Percentiles rank a stretch among this genome's conserved stretches.
Conservation (phyloP, 2,113 vertebrate species). For the Egretta garzetta region DNA sequence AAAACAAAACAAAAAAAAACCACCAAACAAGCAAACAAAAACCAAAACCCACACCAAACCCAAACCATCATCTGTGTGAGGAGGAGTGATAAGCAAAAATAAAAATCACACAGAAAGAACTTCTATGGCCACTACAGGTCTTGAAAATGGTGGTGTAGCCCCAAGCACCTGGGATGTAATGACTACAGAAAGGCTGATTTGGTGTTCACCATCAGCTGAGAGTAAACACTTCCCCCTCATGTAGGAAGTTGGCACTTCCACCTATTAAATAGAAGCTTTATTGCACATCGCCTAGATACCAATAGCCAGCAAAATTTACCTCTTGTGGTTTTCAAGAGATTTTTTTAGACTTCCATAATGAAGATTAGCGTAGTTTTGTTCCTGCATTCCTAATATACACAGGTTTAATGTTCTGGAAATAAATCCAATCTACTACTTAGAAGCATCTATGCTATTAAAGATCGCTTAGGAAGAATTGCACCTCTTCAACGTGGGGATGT, state of each 20-base stretch:
- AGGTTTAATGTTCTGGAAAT: background rate
- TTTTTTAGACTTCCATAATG: background rate
- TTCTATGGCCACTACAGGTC: background rate
- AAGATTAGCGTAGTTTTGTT: background rate
- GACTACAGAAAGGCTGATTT: background rate
- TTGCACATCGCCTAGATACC: background rate
- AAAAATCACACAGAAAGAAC: background rate
- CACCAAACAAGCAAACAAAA: no score
- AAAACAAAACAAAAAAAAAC: background rate
- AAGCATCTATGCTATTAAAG: background rate
- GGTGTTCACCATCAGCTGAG: background rate
- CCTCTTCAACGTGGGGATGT: background rate
- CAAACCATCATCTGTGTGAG: background rate
- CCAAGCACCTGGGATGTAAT: background rate
- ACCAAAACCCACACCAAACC: no score
- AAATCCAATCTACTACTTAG: background rate
- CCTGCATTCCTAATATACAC: background rate
- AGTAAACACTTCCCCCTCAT: background rate
- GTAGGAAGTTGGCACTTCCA: background rate
- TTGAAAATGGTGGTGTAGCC: background rate
- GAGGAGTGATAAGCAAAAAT: background rate
- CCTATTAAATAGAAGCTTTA: background rate
- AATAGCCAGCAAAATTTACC: background rate
- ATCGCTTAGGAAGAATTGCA: background rate
- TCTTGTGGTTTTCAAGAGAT: background rate